A percentile compares a stretch with the other conserved stretches of the same genome.
These are phyloP conservation scores for Tauraco hartlaubi DNA, from an alignment of 2,797 vertebrate genomes.

Conservation along the genomic window DNA sequence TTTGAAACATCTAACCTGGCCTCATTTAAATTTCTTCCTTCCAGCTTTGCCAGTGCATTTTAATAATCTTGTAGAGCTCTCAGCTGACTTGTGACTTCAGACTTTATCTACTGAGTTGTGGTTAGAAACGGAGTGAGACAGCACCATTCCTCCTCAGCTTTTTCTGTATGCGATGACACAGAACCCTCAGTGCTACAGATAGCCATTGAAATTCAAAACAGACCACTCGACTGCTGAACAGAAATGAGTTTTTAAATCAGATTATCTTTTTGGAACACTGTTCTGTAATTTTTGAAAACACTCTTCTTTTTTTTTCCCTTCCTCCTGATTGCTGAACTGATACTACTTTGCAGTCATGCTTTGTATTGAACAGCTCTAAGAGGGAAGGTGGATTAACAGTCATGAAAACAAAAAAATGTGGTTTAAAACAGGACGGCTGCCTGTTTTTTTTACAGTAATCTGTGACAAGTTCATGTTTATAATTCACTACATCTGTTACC, in stretches of 20 bases:
- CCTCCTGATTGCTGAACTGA: background rate
- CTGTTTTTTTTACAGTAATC: background rate
- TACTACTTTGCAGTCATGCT: background rate
- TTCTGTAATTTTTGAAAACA: background rate
- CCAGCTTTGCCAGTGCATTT: slow-evolving; percentile 47
- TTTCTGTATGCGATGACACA: background rate
- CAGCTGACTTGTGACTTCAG: slow-evolving; percentile 42
- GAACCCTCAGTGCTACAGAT: background rate
- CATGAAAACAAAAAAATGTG: background rate
- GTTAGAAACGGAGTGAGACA: background rate
- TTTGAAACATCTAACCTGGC: slow-evolving; percentile 43
- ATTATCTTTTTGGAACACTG: background rate
- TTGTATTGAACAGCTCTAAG: background rate
- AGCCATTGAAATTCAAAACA: slow-evolving; percentile 8
- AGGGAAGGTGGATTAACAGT: background rate
- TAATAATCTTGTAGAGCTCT: slow-evolving; percentile 25
- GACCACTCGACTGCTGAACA: background rate
- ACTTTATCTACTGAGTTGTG: slow-evolving; percentile 3
- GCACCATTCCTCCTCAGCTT: background rate
- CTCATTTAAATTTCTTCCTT: slow-evolving; percentile 31
- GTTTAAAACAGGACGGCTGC: background rate
- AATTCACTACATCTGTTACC: background rate
- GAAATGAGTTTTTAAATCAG: slow-evolving; percentile 3
- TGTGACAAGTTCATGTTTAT: slow-evolving; percentile 22
- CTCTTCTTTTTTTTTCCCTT: background rate